Percentiles rank a stretch among this genome's conserved stretches.
Evolutionary conservation across 2,113 vertebrate genomes (phyloP).

Genomic region (Lipophrys pholis): DNA sequence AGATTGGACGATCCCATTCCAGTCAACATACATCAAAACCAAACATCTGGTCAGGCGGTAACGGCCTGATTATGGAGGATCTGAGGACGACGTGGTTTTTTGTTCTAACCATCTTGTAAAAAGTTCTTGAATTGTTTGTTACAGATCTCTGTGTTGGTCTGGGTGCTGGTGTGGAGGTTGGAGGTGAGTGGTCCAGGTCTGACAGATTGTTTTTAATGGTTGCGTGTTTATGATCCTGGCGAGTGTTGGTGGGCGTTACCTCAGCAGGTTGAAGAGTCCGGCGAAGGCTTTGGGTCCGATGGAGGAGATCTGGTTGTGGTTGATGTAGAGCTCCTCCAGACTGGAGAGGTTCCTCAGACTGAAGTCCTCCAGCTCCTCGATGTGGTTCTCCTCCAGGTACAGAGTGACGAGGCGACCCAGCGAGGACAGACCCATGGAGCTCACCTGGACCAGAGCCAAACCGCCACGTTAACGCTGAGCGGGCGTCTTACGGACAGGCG

Average conservation of each 20-base stretch:
- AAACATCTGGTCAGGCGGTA: too few species aligned
- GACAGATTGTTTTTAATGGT: too few species aligned
- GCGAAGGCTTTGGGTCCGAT: constrained; percentile 84
- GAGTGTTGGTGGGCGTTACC: constrained; percentile 45
- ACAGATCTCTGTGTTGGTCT: too few species aligned
- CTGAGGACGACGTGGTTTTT: too few species aligned
- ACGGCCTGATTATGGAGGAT: too few species aligned
- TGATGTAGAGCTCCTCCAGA: constrained; percentile 88
- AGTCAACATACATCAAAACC: too few species aligned
- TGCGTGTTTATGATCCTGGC: too few species aligned
- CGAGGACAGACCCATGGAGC: constrained; percentile 77
- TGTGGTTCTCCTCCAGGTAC: constrained; percentile 87
- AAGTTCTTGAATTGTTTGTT: too few species aligned
- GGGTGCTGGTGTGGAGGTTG: neutral
- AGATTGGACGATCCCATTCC: too few species aligned
- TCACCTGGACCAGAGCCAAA: constrained; percentile 46
- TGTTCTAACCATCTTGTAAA: too few species aligned
- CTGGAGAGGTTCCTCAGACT: constrained; percentile 82
- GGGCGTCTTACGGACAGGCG: neutral
- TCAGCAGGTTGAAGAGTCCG: constrained; percentile 79
- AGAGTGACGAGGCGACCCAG: constrained; percentile 84
- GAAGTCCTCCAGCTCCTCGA: constrained; percentile 83
- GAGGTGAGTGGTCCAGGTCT: too few species aligned
- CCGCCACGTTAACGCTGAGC: too few species aligned
- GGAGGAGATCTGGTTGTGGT: constrained; percentile 86